These are phyloP conservation scores for Digitonthophagus gazella DNA, from an alignment of 2,888 invertebrate genomes.

Conservation along the genomic window DNA sequence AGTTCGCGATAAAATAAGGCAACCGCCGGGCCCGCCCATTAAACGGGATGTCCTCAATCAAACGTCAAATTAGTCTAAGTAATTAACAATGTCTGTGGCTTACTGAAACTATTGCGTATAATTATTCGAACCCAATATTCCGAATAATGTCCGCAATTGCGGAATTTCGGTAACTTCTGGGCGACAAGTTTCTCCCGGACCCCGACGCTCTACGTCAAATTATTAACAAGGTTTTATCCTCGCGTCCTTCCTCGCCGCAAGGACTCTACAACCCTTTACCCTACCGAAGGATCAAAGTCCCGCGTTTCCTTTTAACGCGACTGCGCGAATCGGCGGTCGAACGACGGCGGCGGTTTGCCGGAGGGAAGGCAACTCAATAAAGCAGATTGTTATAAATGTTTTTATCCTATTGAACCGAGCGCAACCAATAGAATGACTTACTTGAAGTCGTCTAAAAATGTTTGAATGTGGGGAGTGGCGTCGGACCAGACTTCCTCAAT, in stretches of 20 bases:
- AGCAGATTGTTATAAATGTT: neutral
- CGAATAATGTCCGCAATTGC: neutral
- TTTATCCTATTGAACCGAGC: neutral
- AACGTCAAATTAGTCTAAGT: constrained; percentile 8
- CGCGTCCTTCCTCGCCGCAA: too few species aligned
- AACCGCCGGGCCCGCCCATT: neutral
- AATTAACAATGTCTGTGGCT: constrained; percentile 3
- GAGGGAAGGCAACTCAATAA: neutral
- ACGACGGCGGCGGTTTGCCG: neutral
- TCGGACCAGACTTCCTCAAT: constrained; percentile 72
- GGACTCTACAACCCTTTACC: too few species aligned
- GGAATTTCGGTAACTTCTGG: neutral
- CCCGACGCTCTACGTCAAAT: neutral
- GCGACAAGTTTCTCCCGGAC: neutral
- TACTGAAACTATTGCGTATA: neutral
- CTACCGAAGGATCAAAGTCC: too few species aligned
- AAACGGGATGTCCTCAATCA: constrained; percentile 8
- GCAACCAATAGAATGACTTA: constrained; percentile 39
- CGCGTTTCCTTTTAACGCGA: too few species aligned
- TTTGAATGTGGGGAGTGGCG: constrained; percentile 66
- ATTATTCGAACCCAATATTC: constrained; percentile 1
- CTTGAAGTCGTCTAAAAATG: constrained; percentile 71
- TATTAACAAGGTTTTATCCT: neutral
- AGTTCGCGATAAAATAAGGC: neutral
- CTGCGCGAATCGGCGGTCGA: neutral